phyloP scores from a whole-genome alignment of 1,140 invertebrate species.

The Penaeus vannamei region DNA sequence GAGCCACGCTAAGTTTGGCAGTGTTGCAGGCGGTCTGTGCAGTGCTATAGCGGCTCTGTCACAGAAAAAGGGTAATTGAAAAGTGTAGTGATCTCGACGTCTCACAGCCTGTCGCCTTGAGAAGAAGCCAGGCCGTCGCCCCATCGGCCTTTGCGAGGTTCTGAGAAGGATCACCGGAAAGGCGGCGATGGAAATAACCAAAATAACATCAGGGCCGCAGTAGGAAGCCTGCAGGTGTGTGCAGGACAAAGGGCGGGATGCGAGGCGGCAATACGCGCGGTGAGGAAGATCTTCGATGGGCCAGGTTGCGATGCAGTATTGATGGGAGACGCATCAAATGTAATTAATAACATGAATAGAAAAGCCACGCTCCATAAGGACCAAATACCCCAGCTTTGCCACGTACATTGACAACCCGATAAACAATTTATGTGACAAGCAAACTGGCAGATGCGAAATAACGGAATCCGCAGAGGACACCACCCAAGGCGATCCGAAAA shows the following conservation, averaged over 20 bases:
- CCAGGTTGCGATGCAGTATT: neutral
- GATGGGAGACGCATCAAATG: neutral
- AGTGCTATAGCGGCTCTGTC: too few species aligned
- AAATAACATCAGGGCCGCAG: neutral
- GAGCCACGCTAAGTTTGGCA: too few species aligned
- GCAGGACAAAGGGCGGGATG: neutral
- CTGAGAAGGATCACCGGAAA: neutral
- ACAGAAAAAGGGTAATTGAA: too few species aligned
- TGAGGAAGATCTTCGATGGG: neutral
- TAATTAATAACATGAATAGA: neutral
- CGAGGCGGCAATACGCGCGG: neutral
- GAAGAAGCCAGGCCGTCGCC: neutral
- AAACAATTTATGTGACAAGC: too few species aligned
- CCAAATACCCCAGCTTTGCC: slow-evolving; percentile 12
- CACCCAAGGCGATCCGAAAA: neutral
- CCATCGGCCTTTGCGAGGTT: neutral
- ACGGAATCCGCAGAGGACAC: too few species aligned
- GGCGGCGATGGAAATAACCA: neutral
- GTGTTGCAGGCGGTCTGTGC: too few species aligned
- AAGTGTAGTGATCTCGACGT: too few species aligned
- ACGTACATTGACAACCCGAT: neutral
- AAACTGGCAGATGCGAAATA: too few species aligned
- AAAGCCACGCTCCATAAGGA: neutral
- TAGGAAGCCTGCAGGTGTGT: neutral
- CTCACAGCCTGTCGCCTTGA: too few species aligned